phyloP scores from a whole-genome alignment of 2,113 vertebrate genomes.

The Microtus richardsoni region DNA sequence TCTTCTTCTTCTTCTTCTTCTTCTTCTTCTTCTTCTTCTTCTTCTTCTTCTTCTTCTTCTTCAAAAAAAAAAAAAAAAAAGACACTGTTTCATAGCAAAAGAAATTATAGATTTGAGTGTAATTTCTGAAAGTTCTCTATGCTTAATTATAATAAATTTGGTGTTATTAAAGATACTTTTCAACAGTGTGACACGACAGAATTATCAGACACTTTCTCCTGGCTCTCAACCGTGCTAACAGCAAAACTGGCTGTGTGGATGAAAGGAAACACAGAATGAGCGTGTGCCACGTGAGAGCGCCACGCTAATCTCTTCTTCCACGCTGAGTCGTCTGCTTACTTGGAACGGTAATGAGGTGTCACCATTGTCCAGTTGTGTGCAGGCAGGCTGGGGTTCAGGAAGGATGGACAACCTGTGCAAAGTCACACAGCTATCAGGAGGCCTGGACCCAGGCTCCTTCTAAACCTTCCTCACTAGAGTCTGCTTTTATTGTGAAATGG shows the following conservation, averaged over 20 bases:
- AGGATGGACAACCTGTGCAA: not conserved
- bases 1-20: no score
- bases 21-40: no score
- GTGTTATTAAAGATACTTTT: conserved; percentile 14
- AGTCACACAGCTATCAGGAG: not conserved
- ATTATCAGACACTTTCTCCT: not conserved
- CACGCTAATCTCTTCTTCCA: not conserved
- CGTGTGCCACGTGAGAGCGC: not conserved
- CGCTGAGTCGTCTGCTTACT: not conserved
- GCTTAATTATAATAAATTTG: conserved; percentile 47
- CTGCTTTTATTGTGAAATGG: not conserved
- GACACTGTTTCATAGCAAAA: conserved; percentile 39
- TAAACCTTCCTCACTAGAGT: not conserved
- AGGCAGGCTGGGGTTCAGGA: not conserved
- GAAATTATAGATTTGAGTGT: conserved; percentile 31
- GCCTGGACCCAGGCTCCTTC: not conserved
- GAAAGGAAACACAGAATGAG: not conserved
- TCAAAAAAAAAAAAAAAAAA: no score
- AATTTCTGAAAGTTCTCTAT: not conserved
- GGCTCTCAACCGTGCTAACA: not conserved
- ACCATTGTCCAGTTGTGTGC: not conserved
- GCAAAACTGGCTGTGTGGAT: not conserved
- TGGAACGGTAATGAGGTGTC: not conserved
- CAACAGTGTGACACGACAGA: not conserved
- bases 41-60: no score